Conservation (phyloP, 2,888 invertebrate species). For the Shargacucullia verbasci region DNA sequence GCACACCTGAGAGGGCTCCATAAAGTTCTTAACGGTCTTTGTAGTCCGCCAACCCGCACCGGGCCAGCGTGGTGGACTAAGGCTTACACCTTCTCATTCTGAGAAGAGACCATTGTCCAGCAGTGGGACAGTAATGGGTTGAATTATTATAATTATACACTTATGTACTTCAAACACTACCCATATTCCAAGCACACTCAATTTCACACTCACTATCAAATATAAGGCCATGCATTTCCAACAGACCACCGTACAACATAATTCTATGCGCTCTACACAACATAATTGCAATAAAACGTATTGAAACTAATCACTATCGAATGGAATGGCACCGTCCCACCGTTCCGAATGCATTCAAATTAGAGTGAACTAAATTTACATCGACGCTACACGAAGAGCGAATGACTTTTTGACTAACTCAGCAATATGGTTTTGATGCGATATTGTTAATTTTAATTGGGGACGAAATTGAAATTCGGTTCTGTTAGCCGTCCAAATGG, state of each 20-base stretch:
- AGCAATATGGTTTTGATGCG: not conserved
- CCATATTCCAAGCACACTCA: too few relatives aligned
- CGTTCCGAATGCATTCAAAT: slow-evolving; percentile 37
- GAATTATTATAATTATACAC: too few relatives aligned
- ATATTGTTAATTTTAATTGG: slow-evolving; percentile 33
- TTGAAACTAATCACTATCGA: slow-evolving; percentile 35
- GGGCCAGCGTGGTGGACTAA: too few relatives aligned
- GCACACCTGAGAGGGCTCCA: too few relatives aligned
- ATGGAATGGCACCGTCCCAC: slow-evolving; percentile 3
- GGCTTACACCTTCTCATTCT: too few relatives aligned
- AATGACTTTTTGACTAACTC: slow-evolving; percentile 34
- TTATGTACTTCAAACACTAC: too few relatives aligned
- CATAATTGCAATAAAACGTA: slow-evolving; percentile 52
- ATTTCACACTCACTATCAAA: too few relatives aligned
- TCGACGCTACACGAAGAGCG: slow-evolving; percentile 8
- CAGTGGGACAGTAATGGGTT: too few relatives aligned
- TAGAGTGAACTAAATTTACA: slow-evolving; percentile 37
- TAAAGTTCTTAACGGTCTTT: too few relatives aligned
- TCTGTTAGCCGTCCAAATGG: too few relatives aligned
- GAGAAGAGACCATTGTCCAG: too few relatives aligned
- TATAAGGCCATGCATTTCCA: slow-evolving; percentile 21
- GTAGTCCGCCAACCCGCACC: too few relatives aligned
- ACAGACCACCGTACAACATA: slow-evolving; percentile 3
- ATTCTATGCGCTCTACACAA: slow-evolving; percentile 25
- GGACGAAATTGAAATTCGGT: slow-evolving; percentile 8